phyloP scores from a whole-genome alignment of 2,888 invertebrate genomes.

The Rosalia funebris region DNA sequence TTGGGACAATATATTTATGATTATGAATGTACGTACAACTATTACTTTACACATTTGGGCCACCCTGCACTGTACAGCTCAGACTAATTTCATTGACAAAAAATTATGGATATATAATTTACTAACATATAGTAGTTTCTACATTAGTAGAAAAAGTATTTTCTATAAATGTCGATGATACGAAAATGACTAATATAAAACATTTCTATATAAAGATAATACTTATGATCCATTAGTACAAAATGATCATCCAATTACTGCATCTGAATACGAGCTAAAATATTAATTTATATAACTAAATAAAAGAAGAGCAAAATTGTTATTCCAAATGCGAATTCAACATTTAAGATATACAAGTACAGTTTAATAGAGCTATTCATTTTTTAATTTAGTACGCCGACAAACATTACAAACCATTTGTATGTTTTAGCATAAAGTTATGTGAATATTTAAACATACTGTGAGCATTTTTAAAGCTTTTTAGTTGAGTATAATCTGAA shows the following conservation, averaged over 20 bases:
- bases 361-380: conserved; percentile 62
- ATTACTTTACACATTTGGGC: too few species aligned
- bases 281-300: conserved; percentile 45
- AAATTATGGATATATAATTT: too few species aligned
- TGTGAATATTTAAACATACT: conserved; percentile 56
- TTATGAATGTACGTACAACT: too few species aligned
- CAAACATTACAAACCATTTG: conserved; percentile 51
- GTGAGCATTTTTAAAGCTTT: conserved; percentile 56
- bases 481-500: conserved; percentile 53
- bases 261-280: conserved; percentile 44
- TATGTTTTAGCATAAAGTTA: conserved; percentile 58
- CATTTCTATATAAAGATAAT: conserved; percentile 13
- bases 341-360: conserved; percentile 56
- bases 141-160: too few species aligned
- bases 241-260: conserved; percentile 33
- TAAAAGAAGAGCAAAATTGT: conserved; percentile 27
- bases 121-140: too few species aligned
- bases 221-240: conserved; percentile 30
- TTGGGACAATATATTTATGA: too few species aligned
- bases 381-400: conserved; percentile 62
- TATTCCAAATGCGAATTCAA: conserved; percentile 41
- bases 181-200: conserved; percentile 12
- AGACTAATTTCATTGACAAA: too few species aligned
- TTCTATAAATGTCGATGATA: conserved; percentile 15
- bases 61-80: too few species aligned